Base-by-base conservation (phyloP, 2,113 vertebrate genomes). In the Bombycilla garrulus region DNA sequence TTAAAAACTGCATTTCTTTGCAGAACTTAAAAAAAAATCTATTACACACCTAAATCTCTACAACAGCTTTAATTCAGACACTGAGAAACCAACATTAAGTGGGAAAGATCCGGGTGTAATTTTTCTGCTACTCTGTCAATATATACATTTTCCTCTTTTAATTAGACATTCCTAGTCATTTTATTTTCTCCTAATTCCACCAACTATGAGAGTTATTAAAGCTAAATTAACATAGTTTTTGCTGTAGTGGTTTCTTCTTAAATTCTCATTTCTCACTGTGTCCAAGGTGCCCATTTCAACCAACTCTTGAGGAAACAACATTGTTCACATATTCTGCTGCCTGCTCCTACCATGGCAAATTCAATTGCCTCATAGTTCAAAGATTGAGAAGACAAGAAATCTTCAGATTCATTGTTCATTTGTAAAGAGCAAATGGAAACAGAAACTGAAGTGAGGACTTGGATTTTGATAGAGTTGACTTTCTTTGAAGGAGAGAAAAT, bases 371-470 rank as follows among this genome's bases (percentile, higher is more conserved):
- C 62, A 48, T 5, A 77, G 62, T 50, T 89, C 62, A 93, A 72
- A 95, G 78, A 91, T 8, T 89, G n/a, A 89, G 79, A 90, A 88
- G 44, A 85, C 92, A 92, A 84, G 38, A 92, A 80, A 89, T 58
- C 66, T 90, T 78, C 47, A 67, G 80, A 90, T 85, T 73, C 51
- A 83, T 53, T 92, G 29, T 86, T 78, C 71, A 45, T 70, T 85
- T 92, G 18, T 83, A 80, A 94, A 86, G 53, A 93, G 79, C 38
- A 95, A 94, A 88, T 67, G 60, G 91, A 78, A 93, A 86, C 19
- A 87, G 76, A 57, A 71, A 36, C 26, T 11, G 60, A 79, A 95
- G 51, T 86, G n/a, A 73, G 28, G 45, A 36, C 28, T 60, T 56
- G 29, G 67, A 28, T 77, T 95, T 85, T 91, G 58, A 92, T 77